These are phyloP conservation scores for Acromyrmex charruanus DNA, from an alignment of 1,140 invertebrate genomes.

Conservation along the genomic window DNA sequence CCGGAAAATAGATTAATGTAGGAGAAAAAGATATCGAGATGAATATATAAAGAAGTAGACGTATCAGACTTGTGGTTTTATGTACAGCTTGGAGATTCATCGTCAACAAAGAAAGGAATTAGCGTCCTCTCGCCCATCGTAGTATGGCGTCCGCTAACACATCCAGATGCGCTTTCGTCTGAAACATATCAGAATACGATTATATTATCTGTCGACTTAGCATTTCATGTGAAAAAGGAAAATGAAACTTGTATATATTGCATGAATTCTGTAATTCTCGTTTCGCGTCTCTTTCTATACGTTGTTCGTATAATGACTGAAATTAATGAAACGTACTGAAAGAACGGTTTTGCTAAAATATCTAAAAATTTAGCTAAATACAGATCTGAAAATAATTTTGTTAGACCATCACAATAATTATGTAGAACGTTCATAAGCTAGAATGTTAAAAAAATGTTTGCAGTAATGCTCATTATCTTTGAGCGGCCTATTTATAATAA, in stretches of 20 bases:
- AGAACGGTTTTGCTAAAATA: too few species aligned
- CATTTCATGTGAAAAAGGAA: background rate
- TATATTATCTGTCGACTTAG: slow-evolving; percentile 4
- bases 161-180: slow-evolving; percentile 98
- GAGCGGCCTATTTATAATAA: too few species aligned
- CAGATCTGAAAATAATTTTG: too few species aligned
- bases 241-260: too few species aligned
- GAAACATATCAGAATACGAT: slow-evolving; percentile 85
- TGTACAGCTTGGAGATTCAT: slow-evolving; percentile 73
- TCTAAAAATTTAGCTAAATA: too few species aligned
- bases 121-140: slow-evolving; percentile 96
- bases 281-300: background rate
- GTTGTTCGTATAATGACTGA: background rate
- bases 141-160: slow-evolving; percentile 96
- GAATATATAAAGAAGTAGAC: slow-evolving; percentile 76
- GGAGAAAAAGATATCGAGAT: slow-evolving; percentile 65
- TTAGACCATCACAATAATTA: too few species aligned
- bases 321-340: background rate
- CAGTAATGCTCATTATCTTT: too few species aligned
- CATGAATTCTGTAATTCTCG: background rate
- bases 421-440: too few species aligned
- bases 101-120: slow-evolving; percentile 83
- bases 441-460: too few species aligned
- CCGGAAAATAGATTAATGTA: slow-evolving; percentile 65
- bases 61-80: slow-evolving; percentile 74